phyloP scores from a whole-genome alignment of 2,113 vertebrate genomes.

The Aegithalos caudatus region DNA sequence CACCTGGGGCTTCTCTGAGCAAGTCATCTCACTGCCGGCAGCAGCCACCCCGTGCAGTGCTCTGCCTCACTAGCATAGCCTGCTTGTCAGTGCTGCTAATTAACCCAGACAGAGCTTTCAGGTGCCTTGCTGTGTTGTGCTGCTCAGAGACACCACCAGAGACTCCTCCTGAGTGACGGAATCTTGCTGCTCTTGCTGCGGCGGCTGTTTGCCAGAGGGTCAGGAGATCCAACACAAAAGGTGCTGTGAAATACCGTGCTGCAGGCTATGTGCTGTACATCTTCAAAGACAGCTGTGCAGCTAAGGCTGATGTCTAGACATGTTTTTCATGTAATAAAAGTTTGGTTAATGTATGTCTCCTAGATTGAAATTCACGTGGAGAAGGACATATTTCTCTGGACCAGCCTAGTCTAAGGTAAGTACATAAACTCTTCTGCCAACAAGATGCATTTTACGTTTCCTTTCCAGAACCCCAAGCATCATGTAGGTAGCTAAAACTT shows the following conservation, averaged over 20 bases:
- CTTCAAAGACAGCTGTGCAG: neutral
- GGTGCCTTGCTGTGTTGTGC: neutral
- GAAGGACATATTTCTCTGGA: neutral
- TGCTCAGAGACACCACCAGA: neutral
- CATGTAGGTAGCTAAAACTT: neutral
- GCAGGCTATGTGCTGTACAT: neutral
- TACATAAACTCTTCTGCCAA: neutral
- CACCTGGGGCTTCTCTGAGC: neutral
- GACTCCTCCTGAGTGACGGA: neutral
- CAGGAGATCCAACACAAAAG: neutral
- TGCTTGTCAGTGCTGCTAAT: neutral
- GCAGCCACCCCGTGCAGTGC: neutral
- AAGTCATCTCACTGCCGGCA: neutral
- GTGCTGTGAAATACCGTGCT: neutral
- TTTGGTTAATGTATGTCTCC: neutral
- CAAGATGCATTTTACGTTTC: neutral
- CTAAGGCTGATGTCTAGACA: slow-evolving; percentile 14
- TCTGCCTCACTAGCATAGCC: neutral
- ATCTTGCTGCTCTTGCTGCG: neutral
- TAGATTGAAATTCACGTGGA: neutral
- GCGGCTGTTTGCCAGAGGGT: slow-evolving; percentile 38
- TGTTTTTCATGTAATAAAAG: neutral
- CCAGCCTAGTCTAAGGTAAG: neutral
- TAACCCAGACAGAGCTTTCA: neutral
- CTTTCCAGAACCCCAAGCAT: neutral